Evolutionary conservation across 2,797 vertebrate species (phyloP).

Genomic region (Pantherophis vulpinus): DNA sequence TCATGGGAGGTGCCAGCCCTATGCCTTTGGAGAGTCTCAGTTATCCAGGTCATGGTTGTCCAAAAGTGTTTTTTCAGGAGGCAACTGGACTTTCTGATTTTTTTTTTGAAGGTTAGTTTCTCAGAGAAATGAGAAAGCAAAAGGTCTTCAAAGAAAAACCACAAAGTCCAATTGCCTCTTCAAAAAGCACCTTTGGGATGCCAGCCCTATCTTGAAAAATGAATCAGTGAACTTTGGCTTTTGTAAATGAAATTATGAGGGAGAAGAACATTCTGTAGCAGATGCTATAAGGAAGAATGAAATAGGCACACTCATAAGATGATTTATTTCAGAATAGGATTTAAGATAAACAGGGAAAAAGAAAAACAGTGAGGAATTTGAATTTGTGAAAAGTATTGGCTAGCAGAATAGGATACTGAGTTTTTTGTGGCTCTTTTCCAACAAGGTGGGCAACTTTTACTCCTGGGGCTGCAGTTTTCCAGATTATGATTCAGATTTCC

Average conservation of each 20-base stretch:
- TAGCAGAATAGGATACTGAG: not conserved
- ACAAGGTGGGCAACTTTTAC: not conserved
- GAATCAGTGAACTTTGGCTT: not conserved
- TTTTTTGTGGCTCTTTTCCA: not conserved
- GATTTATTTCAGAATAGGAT: not conserved
- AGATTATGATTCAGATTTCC: not conserved
- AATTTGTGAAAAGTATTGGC: not conserved
- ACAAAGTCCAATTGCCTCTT: not conserved
- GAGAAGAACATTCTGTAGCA: not conserved
- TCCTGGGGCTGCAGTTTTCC: not conserved
- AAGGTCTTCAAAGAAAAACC: not conserved
- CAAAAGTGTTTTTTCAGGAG: too few species aligned
- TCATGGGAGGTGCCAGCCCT: not conserved
- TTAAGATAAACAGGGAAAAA: not conserved
- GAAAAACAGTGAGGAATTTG: not conserved
- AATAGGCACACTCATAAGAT: not conserved
- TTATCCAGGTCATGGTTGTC: not conserved
- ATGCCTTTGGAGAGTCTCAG: not conserved
- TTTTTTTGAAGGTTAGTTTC: not conserved
- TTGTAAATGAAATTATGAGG: not conserved
- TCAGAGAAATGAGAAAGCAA: not conserved
- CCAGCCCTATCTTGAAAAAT: not conserved
- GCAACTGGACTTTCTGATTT: too few species aligned
- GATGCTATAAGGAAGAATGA: not conserved
- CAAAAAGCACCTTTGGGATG: not conserved